phyloP scores from a whole-genome alignment of 2,888 invertebrate species.

The Ceriagrion tenellum region DNA sequence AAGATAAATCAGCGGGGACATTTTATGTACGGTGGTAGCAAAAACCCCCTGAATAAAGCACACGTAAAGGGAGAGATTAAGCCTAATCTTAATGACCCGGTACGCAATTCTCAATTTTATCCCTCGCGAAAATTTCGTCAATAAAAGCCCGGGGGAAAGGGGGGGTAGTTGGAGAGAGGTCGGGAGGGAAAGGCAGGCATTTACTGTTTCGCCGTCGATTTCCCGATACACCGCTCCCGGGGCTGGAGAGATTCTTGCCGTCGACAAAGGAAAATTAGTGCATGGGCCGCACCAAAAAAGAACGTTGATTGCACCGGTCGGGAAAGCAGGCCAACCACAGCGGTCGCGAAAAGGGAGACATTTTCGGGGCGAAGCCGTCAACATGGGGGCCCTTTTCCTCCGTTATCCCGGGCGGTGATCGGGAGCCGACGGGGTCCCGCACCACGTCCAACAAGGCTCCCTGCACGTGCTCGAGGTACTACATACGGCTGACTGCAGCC shows the following conservation, averaged over 20 bases:
- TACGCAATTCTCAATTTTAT: neutral
- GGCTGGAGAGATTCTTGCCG: neutral
- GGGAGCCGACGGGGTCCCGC: neutral
- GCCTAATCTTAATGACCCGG: neutral
- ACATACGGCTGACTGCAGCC: neutral
- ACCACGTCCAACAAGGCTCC: neutral
- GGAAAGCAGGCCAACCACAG: neutral
- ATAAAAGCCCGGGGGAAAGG: neutral
- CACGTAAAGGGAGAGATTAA: neutral
- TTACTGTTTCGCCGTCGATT: neutral
- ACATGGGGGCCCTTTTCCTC: neutral
- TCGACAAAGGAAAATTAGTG: constrained; percentile 5
- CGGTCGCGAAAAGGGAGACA: neutral
- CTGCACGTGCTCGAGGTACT: neutral
- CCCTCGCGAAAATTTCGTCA: neutral
- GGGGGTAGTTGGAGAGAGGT: too few species aligned
- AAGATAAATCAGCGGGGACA: too few species aligned
- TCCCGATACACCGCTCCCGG: neutral
- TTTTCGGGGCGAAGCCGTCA: neutral
- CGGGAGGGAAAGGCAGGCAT: too few species aligned
- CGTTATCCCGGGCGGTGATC: neutral
- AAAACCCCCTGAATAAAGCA: too few species aligned
- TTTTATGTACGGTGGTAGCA: too few species aligned
- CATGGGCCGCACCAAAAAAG: neutral
- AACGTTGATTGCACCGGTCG: neutral